Evolutionary conservation across 2,888 invertebrate genomes (phyloP), one percentile per base, ranked within the genome.

Genomic region (Drosophila pseudotakahashii): DNA sequence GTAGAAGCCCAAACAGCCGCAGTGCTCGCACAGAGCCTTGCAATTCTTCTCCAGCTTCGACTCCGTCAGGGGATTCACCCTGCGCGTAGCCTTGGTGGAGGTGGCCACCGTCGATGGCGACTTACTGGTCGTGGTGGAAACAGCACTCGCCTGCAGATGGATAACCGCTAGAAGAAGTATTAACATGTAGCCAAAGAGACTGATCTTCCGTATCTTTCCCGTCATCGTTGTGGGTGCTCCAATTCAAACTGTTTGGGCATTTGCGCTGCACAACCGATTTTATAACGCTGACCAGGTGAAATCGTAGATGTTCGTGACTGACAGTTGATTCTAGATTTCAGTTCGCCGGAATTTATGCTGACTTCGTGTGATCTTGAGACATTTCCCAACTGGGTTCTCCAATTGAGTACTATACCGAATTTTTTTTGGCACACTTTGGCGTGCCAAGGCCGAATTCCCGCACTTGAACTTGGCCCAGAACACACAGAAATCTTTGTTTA

Each of bases 1-100:
- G 69, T 92, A 92, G 80, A 92, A 92, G 30, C 90, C 92, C 53
- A 90, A 69, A 54, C 92, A 92, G 16, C 89, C 89, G 48, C 92
- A 92, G 9, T 90, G 89, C 39, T 85, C 89, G 41, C 92, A 92
- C 3, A 92, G 82, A 0, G 87, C 75, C 55, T 91, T 91, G 64
- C 92, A 92, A 23, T 90, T 90, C 6, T 78, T 73, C 9, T 82
- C 83, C 23, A 90, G 84, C 26, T 88, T 81, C 3, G 87, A 73
- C 55, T 91, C 91, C 10, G 83, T 80, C 5, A 88, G 79, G 3
- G 89, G 86, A 34, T 88, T 81, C 1, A 48, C 41, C 9, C 60
- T 71, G 13, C 63, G 66, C 1, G 51, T n/a, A 13, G 45, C 0
- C 11, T 36, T 11, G 9, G 42, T 44, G 9, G 54, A n/a, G 9